Percentiles rank a stretch among this genome's conserved stretches.
Conservation (phyloP, 2,888 invertebrate species). For the Keiferia lycopersicella region DNA sequence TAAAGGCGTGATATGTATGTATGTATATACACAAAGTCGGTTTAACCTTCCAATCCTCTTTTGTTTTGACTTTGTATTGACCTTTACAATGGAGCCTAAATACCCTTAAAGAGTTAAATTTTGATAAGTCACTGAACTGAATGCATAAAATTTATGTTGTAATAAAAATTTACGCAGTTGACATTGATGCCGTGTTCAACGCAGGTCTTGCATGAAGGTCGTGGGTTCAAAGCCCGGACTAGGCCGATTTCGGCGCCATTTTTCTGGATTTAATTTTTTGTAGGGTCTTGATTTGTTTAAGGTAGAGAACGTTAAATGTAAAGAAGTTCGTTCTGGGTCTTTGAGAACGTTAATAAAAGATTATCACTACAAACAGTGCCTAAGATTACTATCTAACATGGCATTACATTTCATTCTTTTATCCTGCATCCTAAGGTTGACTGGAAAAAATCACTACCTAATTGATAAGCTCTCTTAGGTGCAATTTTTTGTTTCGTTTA, state of each 20-base stretch:
- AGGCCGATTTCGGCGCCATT: conserved; percentile 14
- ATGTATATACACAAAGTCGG: too few species aligned
- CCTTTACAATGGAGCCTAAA: neutral
- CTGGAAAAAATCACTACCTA: too few species aligned
- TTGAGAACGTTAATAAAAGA: too few species aligned
- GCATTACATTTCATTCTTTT: too few species aligned
- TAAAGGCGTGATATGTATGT: too few species aligned
- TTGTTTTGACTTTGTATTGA: neutral
- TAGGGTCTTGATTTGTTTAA: neutral
- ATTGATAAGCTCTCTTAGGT: too few species aligned
- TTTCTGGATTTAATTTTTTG: neutral
- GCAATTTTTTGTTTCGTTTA: too few species aligned
- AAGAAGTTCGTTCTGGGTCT: too few species aligned
- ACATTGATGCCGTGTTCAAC: conserved; percentile 5
- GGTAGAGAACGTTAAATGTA: neutral
- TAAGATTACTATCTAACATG: too few species aligned
- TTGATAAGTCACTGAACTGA: conserved; percentile 12
- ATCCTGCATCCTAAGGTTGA: too few species aligned
- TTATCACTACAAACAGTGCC: too few species aligned
- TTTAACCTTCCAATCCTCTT: too few species aligned
- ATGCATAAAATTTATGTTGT: conserved; percentile 7
- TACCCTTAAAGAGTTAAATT: conserved; percentile 2
- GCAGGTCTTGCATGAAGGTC: conserved; percentile 18
- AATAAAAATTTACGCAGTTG: conserved; percentile 16
- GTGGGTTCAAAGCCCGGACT: conserved; percentile 9